phyloP scores from a whole-genome alignment of 2,888 invertebrate genomes.

The Dynastes hyllus region DNA sequence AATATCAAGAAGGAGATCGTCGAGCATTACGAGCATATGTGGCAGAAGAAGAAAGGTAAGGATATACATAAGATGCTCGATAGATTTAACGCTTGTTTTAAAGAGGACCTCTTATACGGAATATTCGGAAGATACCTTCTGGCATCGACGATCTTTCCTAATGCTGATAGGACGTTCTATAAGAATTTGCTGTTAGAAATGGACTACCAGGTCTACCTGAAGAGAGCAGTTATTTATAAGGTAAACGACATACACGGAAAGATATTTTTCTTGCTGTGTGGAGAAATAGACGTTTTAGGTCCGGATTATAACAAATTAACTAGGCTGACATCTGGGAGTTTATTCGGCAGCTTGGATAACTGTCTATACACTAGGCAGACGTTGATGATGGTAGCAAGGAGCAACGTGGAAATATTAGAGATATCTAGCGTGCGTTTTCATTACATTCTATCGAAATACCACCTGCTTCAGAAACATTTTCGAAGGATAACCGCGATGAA shows the following conservation, averaged over 20 bases:
- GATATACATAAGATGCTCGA: constrained; percentile 50
- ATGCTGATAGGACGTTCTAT: constrained; percentile 53
- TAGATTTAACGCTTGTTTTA: constrained; percentile 53
- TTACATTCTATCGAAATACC: constrained; percentile 55
- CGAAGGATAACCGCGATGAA: constrained; percentile 52
- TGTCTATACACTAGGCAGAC: constrained; percentile 54
- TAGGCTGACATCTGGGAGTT: constrained; percentile 56
- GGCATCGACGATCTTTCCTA: constrained; percentile 51
- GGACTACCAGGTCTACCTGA: constrained; percentile 52
- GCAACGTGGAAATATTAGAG: constrained; percentile 57
- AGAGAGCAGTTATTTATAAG: constrained; percentile 45
- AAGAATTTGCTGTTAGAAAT: constrained; percentile 53
- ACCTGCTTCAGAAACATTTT: constrained; percentile 50
- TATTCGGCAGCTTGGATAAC: constrained; percentile 59
- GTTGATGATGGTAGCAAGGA: constrained; percentile 59
- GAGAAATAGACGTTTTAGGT: constrained; percentile 58
- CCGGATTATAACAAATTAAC: constrained; percentile 57
- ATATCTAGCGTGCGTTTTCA: constrained; percentile 56
- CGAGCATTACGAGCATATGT: constrained; percentile 59
- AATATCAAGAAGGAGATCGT: constrained; percentile 56
- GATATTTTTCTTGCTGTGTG: constrained; percentile 58
- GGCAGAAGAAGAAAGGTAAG: constrained; percentile 55
- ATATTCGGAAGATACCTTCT: constrained; percentile 53
- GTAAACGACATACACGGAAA: constrained; percentile 57
- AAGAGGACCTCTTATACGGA: constrained; percentile 56